Conservation (phyloP, 2,113 vertebrate genomes). For the Charina bottae region DNA sequence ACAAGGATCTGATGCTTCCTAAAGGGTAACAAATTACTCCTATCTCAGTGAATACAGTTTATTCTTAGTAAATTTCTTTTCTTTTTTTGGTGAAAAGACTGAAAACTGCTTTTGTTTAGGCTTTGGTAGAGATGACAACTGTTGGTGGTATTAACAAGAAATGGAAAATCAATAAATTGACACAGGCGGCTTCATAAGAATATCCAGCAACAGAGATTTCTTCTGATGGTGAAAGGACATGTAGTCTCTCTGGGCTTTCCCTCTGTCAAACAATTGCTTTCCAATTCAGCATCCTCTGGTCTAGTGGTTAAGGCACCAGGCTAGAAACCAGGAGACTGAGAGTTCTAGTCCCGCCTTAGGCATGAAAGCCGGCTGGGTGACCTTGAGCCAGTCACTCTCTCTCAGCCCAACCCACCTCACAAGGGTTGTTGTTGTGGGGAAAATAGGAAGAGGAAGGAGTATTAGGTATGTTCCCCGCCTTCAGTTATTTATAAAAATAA, state of each 20-base stretch:
- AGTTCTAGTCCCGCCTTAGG: no score
- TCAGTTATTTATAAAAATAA: no score
- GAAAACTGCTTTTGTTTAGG: conserved; percentile 8
- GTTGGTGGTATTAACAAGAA: conserved; percentile 25
- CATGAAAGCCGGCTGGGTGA: no score
- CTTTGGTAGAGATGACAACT: conserved; percentile 37
- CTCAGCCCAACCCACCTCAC: no score
- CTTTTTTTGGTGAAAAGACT: not conserved
- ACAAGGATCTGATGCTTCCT: not conserved
- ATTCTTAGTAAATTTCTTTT: conserved; percentile 13
- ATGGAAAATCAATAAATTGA: conserved; percentile 38
- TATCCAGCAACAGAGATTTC: not conserved
- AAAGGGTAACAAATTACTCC: conserved; percentile 10
- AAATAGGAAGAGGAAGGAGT: no score
- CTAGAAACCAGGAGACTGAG: no score
- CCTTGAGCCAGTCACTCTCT: no score
- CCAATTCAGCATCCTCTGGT: conserved; percentile 43
- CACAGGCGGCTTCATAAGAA: not conserved
- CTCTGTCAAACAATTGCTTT: conserved; percentile 24
- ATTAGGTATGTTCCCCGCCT: no score
- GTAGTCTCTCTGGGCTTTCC: not conserved
- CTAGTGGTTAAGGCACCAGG: no score
- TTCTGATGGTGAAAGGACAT: conserved; percentile 5
- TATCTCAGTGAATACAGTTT: not conserved
- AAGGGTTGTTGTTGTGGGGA: no score